Evolutionary conservation across 2,113 vertebrate genomes (phyloP).

Genomic region (Ursus arctos): DNA sequence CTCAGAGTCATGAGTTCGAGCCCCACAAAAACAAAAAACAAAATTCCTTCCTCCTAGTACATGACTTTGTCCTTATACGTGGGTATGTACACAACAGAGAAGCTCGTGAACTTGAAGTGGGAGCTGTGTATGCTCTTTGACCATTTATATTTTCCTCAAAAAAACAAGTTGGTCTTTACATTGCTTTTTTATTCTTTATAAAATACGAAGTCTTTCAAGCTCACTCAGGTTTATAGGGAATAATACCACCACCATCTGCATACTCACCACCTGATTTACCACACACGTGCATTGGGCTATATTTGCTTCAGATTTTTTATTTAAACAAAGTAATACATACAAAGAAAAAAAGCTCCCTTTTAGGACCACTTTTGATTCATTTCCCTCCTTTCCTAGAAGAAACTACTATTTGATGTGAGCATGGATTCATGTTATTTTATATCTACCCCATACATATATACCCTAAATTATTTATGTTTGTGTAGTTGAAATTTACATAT

Average conservation of each 20-base stretch:
- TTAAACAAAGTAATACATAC: not conserved
- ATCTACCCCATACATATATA: not conserved
- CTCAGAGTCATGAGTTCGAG: not conserved
- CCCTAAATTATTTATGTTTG: not conserved
- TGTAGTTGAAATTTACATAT: not conserved
- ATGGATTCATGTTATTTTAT: not conserved
- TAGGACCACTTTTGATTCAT: not conserved
- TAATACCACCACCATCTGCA: not conserved
- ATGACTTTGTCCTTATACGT: not conserved
- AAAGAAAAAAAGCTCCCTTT: too few relatives aligned
- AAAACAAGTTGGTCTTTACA: not conserved
- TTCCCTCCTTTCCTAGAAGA: not conserved
- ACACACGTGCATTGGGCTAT: not conserved
- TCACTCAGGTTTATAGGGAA: not conserved
- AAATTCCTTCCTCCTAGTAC: not conserved
- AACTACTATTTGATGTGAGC: not conserved
- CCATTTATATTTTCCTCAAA: not conserved
- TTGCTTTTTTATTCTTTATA: not conserved
- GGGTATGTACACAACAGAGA: not conserved
- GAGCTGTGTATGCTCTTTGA: not conserved
- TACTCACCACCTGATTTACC: not conserved
- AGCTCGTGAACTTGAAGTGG: not conserved
- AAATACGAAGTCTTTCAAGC: not conserved
- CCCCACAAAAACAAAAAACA: not conserved
- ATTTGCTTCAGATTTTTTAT: not conserved